Evolutionary conservation across 2,888 invertebrate species (phyloP), one percentile per base, ranked within the genome.

Genomic region (Eremobia ochroleuca): DNA sequence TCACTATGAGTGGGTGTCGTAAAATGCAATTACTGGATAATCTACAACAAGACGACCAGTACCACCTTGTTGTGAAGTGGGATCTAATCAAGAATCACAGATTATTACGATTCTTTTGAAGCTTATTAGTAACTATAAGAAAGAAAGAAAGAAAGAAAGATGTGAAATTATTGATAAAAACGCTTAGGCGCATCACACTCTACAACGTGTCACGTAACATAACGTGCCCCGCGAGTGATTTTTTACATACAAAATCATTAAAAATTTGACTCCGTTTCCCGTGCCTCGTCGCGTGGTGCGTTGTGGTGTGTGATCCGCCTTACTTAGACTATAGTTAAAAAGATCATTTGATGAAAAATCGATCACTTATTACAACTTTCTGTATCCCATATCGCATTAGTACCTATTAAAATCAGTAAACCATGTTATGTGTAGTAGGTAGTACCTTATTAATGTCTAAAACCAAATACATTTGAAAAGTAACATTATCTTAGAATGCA

Each of bases 11-110:
- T 82, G 43, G 71, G 76, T 43, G 37, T 31, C 8, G 37, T 80
- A 28, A 73, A 82, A 43, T 70, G 67, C 21, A 73, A 46, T 74
- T 74, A 67, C 6, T 52, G 43, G 40, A 69, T 62, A 55, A 70
- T 79, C 59, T 40, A 55, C 46, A 49, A 25, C 5, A 34, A 25
- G 34, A 13, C 25, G 61, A 34, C 5, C 34, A 4, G 61, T 61
- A 34, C 5, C 34, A 61, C 34, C 34, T 34, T 11, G 11, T 11
- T 61, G 61, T 25, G 21, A 61, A 25, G 18, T 31, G 25, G 31
- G 25, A 25, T 6, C 59, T 61, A 34, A 34, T 61, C 21, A 21
- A 34, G 61, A 61, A 61, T 61, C 9, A 34, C 9, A 34, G 4
- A 31, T 31, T 9, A 61, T 31, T 21, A 8, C 0, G 31, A 43